Conservation (phyloP, 2,888 invertebrate genomes). For the Cosmorhoe ocellata region DNA sequence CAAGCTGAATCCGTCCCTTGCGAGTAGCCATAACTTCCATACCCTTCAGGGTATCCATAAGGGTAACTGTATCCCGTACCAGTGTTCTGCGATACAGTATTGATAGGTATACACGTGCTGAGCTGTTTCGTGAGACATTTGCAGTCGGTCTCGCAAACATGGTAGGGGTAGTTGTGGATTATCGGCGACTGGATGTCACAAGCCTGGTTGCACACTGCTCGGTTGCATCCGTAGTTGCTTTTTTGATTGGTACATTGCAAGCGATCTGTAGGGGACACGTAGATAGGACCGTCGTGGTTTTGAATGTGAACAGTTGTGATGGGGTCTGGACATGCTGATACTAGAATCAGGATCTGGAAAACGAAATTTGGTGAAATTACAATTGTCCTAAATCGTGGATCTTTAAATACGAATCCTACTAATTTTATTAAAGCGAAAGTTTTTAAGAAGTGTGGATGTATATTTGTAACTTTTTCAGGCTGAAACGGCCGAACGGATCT, state of each 20-base stretch:
- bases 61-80: constrained; percentile 18
- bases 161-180: constrained; percentile 16
- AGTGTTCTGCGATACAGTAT: constrained; percentile 21
- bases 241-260: constrained; percentile 9
- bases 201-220: neutral
- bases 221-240: constrained; percentile 8
- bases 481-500: no score
- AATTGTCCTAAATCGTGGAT: no score
- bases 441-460: no score
- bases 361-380: no score
- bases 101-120: constrained; percentile 20
- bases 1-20: constrained; percentile 1
- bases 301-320: constrained; percentile 52
- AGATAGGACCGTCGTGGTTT: constrained; percentile 58
- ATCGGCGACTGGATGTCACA: neutral
- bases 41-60: constrained; percentile 9
- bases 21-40: constrained; percentile 6
- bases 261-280: constrained; percentile 31
- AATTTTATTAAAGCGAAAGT: no score
- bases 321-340: constrained; percentile 40
- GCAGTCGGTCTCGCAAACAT: constrained; percentile 27
- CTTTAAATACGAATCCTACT: no score
- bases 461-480: no score
- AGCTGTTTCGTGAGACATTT: constrained; percentile 30
- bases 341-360: constrained; percentile 6